phyloP scores from a whole-genome alignment of 2,113 vertebrate genomes.

The Python bivittatus region DNA sequence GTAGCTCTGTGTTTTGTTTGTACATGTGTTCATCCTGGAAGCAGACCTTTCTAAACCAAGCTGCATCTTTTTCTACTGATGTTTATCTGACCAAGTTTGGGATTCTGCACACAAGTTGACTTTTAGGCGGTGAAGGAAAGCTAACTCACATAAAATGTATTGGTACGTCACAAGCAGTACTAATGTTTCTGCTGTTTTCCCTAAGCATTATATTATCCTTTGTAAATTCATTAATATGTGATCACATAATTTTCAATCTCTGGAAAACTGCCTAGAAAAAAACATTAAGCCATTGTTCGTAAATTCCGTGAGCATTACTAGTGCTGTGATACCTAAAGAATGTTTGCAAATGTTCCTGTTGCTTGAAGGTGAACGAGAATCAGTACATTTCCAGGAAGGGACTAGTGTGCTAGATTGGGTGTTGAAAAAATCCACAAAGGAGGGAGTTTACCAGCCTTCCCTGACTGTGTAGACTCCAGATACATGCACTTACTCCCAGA shows the following conservation, averaged over 20 bases:
- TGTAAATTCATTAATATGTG: not conserved
- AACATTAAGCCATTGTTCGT: not conserved
- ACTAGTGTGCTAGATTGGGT: not conserved
- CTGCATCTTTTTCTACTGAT: not conserved
- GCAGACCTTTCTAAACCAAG: not conserved
- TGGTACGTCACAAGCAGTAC: not conserved
- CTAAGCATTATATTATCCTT: not conserved
- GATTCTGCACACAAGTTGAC: not conserved
- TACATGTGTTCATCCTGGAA: not conserved
- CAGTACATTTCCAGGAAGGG: not conserved
- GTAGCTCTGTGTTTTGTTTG: no score
- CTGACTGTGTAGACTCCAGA: no score
- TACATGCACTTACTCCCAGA: no score
- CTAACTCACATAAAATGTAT: not conserved
- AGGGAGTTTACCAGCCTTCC: not conserved
- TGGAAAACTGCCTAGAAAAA: not conserved
- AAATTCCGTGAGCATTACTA: not conserved
- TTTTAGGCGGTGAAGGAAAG: not conserved
- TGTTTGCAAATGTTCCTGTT: not conserved
- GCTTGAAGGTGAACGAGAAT: not conserved
- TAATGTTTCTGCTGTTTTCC: not conserved
- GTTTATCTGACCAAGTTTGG: not conserved
- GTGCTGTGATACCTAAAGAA: not conserved
- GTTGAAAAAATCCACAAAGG: not conserved
- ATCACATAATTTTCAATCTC: not conserved